phyloP scores from a whole-genome alignment of 2,797 vertebrate species.

The Paramormyrops hopkinsi region DNA sequence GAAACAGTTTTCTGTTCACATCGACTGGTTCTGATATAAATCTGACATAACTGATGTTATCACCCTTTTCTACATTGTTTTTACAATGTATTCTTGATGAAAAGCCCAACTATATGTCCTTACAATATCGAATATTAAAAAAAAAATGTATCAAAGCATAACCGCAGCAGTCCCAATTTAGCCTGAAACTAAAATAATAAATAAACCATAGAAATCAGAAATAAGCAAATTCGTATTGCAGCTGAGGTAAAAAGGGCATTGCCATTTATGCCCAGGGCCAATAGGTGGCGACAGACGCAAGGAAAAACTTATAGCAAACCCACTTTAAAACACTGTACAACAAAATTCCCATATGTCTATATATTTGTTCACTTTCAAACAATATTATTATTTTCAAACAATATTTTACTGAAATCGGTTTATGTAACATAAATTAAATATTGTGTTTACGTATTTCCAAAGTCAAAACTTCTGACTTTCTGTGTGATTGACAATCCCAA shows the following conservation, averaged over 20 bases:
- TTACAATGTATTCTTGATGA: not conserved
- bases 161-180: not conserved
- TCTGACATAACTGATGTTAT: not conserved
- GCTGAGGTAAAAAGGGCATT: not conserved
- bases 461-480: conserved; percentile 33
- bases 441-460: not conserved
- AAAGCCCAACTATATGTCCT: not conserved
- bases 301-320: not conserved
- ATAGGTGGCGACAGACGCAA: conserved; percentile 6
- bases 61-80: not conserved
- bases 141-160: not conserved
- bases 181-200: not conserved
- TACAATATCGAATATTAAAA: not conserved
- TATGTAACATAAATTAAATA: not conserved
- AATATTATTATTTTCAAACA: not conserved
- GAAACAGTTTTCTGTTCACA: not conserved
- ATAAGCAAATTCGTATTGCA: not conserved
- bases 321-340: not conserved
- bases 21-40: not conserved
- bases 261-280: not conserved
- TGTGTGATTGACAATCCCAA: conserved; percentile 58
- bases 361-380: not conserved
- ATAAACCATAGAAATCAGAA: not conserved
- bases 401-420: not conserved
- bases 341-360: not conserved